Percentiles rank a stretch among this genome's conserved stretches.
phyloP scores from a whole-genome alignment of 2,113 vertebrate species.

The Bubo blakistoni region DNA sequence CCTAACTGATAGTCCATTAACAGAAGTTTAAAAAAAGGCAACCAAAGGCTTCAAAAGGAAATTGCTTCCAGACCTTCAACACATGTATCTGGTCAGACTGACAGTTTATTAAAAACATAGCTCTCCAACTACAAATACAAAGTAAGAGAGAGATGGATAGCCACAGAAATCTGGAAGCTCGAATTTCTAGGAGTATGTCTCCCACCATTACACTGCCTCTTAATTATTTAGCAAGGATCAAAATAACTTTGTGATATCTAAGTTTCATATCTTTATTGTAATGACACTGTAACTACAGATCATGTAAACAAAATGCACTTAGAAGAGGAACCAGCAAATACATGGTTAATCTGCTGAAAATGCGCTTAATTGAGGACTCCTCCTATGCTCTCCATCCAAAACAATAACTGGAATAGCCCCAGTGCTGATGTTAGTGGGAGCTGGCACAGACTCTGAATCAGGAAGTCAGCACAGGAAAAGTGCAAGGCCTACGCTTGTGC shows the following conservation, averaged over 20 bases:
- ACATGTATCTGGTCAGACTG: background rate
- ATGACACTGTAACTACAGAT: background rate
- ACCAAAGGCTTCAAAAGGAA: background rate
- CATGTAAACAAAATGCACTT: background rate
- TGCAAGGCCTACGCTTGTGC: background rate
- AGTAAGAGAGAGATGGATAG: background rate
- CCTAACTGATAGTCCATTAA: background rate
- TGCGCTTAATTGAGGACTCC: background rate
- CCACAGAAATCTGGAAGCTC: background rate
- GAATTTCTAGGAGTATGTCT: background rate
- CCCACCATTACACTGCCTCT: background rate
- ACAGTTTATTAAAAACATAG: background rate
- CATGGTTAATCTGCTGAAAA: slow-evolving; percentile 22
- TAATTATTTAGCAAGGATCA: background rate
- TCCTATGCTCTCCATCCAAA: background rate
- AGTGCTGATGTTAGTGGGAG: background rate
- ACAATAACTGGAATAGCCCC: slow-evolving; percentile 55
- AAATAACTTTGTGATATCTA: background rate
- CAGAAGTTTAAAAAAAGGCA: background rate
- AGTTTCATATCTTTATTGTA: background rate
- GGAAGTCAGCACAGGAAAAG: slow-evolving; percentile 50
- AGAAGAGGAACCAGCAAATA: background rate
- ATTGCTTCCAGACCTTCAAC: background rate
- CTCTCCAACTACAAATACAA: background rate
- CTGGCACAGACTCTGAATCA: background rate